Evolutionary conservation across 2,888 invertebrate genomes (phyloP), one percentile per base, ranked within the genome.

Genomic region (Meiosimyza platycephala): DNA sequence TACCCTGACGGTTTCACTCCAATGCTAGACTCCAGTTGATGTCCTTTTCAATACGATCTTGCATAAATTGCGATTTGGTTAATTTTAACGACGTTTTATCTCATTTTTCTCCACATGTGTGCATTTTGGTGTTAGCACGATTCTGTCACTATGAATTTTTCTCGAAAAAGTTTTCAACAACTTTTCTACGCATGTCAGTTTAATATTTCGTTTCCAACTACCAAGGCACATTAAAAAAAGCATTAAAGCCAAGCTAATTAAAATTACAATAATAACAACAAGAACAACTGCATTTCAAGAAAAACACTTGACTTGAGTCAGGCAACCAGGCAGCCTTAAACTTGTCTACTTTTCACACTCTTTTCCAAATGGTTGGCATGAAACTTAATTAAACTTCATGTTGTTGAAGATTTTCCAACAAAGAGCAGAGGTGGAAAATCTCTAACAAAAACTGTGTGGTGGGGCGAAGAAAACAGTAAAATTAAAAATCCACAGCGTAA

Each of bases 311-410:
- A 40, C 40, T 40, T 40, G 40, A 40, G 40, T 40, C 9, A 9
- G 22, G 11, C 57, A 28, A 28, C 6, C 57, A 57, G 28, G 13
- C 57, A 57, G 57, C 57, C 57, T 57, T 57, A 57, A 57, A 57
- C 57, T 57, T 57, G 57, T 57, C 57, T 57, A 28, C 83, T 83
- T 79, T 83, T 83, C 84, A 84, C 83, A 84, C 84, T 40, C 1
- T 80, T 83, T 83, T 84, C 81, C 82, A 83, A 83, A 80, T 83
- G 83, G 84, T 83, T 83, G 84, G 84, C 84, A 84, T 81, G 79
- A 81, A 78, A 79, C 79, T 83, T 85, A 84, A 85, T 84, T 85
- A 85, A 84, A 85, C 84, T 85, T 84, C 83, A 83, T 76, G 75
- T 76, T 76, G 76, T 77, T 74, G 68, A 77, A 78, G 74, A 78